A percentile compares a stretch with the other conserved stretches of the same genome.
phyloP scores from a whole-genome alignment of 2,113 vertebrate genomes.

The Poeciliopsis turrubarensis region DNA sequence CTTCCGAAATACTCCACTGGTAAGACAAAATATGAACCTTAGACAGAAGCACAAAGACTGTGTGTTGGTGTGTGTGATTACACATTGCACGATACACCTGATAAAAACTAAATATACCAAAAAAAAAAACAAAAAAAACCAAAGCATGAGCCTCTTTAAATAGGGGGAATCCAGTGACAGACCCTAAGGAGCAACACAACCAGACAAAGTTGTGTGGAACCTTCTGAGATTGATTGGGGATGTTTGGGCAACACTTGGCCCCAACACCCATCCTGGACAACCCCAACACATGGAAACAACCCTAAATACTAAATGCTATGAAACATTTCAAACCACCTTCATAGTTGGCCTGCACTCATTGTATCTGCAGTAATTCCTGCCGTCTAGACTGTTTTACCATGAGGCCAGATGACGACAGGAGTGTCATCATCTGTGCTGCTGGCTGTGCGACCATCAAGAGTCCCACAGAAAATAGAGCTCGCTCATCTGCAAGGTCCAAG shows the following conservation, averaged over 20 bases:
- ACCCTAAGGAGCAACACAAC: slow-evolving; percentile 5
- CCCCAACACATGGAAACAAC: background rate
- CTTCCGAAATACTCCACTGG: slow-evolving; percentile 35
- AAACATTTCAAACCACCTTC: background rate
- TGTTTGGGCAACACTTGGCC: background rate
- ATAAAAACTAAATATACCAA: slow-evolving; percentile 9
- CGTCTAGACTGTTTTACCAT: background rate
- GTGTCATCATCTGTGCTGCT: background rate
- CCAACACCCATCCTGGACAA: background rate
- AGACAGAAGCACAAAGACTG: slow-evolving; percentile 31
- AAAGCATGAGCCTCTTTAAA: background rate
- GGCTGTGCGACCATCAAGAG: background rate
- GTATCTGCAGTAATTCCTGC: no score
- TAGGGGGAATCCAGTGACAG: background rate
- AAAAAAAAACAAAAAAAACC: no score
- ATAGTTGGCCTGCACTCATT: background rate
- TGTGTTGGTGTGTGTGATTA: slow-evolving; percentile 42
- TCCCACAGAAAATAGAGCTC: background rate
- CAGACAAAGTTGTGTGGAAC: slow-evolving; percentile 10
- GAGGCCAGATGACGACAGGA: background rate
- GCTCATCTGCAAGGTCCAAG: background rate
- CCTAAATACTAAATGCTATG: background rate
- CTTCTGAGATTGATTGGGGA: slow-evolving; percentile 9
- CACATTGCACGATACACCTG: slow-evolving; percentile 49
- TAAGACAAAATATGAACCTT: slow-evolving; percentile 23